Evolutionary conservation across 2,888 invertebrate genomes (phyloP), one percentile per base, ranked within the genome.

Genomic region (Trisateles emortualis): DNA sequence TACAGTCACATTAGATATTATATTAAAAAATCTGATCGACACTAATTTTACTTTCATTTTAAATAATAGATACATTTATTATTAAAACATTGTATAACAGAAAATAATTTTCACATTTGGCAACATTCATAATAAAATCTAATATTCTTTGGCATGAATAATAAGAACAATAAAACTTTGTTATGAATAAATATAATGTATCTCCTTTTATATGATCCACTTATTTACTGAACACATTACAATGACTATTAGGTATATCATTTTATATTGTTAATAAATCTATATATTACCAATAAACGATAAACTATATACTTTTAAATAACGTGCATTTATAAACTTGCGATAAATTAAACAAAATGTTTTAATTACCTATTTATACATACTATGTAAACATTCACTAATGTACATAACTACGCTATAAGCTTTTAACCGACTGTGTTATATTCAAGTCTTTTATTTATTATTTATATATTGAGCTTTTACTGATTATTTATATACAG

Each of bases 391-490:
- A 88, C 84, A 86, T 78, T 78, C 68, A 86, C 87, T 87, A 87
- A 74, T 78, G 68, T 83, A 82, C 73, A 85, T 86, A 77, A 64
- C 86, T 88, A 88, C 73, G 76, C 88, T 90, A 90, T 77, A 90
- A 90, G 90, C 89, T 76, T 82, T 79, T 75, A 74, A 85, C 81
- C 74, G 78, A 86, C 81, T 83, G 76, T 84, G 78, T 86, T 84
- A 84, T 73, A 71, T 80, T 87, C 86, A 91, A 92, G 92, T 92
- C 91, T 92, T 91, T 84, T 80, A 81, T 83, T 83, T 81, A 81
- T 85, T 67, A 83, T 84, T 85, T 86, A 84, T 84, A 89, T 90
- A 68, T 92, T 92, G 91, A 92, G 92, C 90, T 84, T 88, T 90
- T 83, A 86, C 75, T 77, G 81, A 81, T 86, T 87, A 86, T 81